Conservation (phyloP, 2,113 vertebrate genomes). For the Dromas ardeola region DNA sequence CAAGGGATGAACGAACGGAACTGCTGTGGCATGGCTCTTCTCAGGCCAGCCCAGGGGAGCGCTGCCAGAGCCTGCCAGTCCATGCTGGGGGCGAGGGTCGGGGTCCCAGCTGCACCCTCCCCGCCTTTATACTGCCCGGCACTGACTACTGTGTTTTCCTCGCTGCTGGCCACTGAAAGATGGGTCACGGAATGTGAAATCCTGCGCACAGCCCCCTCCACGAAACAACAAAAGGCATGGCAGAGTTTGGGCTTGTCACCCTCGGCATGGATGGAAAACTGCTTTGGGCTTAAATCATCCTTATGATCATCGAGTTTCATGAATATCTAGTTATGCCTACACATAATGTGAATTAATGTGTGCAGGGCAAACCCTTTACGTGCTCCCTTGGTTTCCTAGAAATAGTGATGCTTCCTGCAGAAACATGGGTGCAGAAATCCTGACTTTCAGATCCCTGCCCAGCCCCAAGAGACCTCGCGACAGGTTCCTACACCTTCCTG, state of each 20-base stretch:
- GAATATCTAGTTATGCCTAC: neutral
- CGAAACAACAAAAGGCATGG: neutral
- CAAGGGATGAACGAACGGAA: rapidly evolving
- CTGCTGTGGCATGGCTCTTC: neutral
- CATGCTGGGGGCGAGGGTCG: rapidly evolving
- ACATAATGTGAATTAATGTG: neutral
- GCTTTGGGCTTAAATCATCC: neutral
- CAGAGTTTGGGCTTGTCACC: neutral
- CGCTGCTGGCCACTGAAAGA: neutral
- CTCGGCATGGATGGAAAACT: neutral
- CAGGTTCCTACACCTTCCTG: neutral
- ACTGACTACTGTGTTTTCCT: neutral
- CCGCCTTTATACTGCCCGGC: neutral
- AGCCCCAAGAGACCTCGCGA: rapidly evolving
- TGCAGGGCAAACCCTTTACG: neutral
- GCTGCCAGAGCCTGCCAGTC: neutral
- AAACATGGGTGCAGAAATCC: rapidly evolving
- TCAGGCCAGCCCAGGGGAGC: neutral
- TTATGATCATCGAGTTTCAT: neutral
- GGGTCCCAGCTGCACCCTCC: neutral
- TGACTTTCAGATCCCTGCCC: neutral
- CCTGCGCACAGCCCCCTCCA: no score
- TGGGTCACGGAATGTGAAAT: neutral
- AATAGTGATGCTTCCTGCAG: neutral
- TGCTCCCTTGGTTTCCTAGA: neutral